Conservation (phyloP, 2,113 vertebrate species). For the Toxotes chatareus region DNA sequence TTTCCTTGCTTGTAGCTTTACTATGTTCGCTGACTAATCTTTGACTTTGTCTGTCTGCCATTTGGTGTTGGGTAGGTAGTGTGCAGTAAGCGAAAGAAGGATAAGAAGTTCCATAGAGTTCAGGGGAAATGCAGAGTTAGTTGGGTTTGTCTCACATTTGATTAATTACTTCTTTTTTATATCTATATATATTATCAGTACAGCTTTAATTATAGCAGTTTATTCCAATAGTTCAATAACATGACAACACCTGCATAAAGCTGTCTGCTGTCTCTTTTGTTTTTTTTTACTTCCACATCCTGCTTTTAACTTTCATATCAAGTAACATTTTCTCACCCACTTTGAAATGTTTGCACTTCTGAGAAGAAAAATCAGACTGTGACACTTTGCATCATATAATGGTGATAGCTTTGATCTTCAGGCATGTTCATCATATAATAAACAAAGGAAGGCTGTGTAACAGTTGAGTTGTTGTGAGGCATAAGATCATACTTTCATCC, state of each 20-base stretch:
- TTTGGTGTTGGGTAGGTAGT: too few species aligned
- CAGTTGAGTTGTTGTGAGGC: background rate
- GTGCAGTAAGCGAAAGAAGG: too few species aligned
- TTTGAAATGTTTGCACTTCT: background rate
- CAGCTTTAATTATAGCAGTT: background rate
- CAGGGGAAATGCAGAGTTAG: too few species aligned
- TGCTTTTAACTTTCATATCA: background rate
- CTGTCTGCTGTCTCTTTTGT: background rate
- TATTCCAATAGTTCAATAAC: background rate
- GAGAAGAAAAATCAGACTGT: slow-evolving; percentile 7
- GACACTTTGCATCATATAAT: background rate
- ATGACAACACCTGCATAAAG: background rate
- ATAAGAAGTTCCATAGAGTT: too few species aligned
- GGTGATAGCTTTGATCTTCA: slow-evolving; percentile 29
- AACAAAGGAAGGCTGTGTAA: slow-evolving; percentile 19
- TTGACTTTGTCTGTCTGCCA: too few species aligned
- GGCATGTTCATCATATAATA: background rate
- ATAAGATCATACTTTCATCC: slow-evolving; percentile 54
- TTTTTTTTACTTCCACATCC: too few species aligned
- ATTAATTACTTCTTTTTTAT: too few species aligned
- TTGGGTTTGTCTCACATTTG: too few species aligned
- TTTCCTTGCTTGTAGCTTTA: too few species aligned
- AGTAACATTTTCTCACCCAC: background rate
- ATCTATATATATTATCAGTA: too few species aligned
- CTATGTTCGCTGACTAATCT: too few species aligned